Evolutionary conservation across 2,797 vertebrate genomes (phyloP).

Genomic region (Syncerus caffer): DNA sequence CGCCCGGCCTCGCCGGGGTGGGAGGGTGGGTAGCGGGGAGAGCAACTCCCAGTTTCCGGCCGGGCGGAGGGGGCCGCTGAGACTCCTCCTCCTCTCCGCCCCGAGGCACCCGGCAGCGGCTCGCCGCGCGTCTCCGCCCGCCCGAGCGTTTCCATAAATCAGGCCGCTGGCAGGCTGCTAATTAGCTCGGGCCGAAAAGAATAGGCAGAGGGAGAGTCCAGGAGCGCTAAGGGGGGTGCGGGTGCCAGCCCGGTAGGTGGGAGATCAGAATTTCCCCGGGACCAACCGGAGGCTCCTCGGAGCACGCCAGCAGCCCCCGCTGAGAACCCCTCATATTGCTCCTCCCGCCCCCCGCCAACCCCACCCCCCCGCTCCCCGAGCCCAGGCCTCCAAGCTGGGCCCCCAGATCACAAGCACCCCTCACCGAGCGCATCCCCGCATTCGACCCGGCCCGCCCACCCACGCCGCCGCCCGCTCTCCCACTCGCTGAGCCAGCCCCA

Average conservation of each 20-base stretch:
- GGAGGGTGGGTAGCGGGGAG: not conserved
- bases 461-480: slow-evolving; percentile 49
- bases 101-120: not conserved
- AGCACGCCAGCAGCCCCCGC: not conserved
- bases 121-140: slow-evolving; percentile 29
- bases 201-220: not conserved
- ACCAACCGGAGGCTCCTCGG: not conserved
- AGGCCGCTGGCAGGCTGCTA: slow-evolving; percentile 74
- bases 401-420: not conserved
- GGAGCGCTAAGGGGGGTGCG: not conserved
- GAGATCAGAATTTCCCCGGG: slow-evolving; percentile 16
- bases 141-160: slow-evolving; percentile 67
- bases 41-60: not conserved
- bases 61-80: not conserved
- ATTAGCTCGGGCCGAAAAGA: slow-evolving; percentile 68
- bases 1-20: not conserved
- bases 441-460: slow-evolving; percentile 43
- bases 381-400: not conserved
- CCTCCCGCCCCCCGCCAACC: not conserved
- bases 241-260: slow-evolving; percentile 52
- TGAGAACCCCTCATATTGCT: not conserved
- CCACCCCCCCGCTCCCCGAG: not conserved
- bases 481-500: not conserved
- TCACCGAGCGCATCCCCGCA: not conserved
- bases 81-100: slow-evolving; percentile 56